phyloP scores from a whole-genome alignment of 2,888 invertebrate genomes.

The Mechanitis messenoides region DNA sequence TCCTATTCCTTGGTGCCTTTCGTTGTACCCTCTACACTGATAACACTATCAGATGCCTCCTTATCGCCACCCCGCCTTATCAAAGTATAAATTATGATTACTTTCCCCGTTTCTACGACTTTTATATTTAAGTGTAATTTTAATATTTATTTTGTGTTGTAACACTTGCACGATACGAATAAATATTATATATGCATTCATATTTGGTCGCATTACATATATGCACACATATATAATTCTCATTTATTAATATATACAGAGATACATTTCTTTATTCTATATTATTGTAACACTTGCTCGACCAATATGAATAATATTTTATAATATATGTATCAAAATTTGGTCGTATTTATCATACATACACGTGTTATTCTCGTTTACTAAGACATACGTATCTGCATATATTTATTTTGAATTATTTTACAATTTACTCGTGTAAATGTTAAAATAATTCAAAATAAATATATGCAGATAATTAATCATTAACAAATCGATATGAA shows the following conservation, averaged over 20 bases:
- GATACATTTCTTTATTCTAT: neutral
- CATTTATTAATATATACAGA: constrained; percentile 4
- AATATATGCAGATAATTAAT: no score
- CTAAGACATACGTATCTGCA: no score
- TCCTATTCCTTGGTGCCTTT: constrained; percentile 34
- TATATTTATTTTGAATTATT: no score
- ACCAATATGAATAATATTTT: no score
- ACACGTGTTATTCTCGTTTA: no score
- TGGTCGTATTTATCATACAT: no score
- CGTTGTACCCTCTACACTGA: constrained; percentile 39
- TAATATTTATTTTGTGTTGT: constrained; percentile 12
- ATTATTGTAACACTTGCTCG: no score
- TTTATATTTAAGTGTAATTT: constrained; percentile 24
- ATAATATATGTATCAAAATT: no score
- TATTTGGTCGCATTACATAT: neutral
- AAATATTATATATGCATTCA: neutral
- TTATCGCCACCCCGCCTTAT: constrained; percentile 45
- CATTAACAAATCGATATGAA: no score
- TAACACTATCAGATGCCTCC: constrained; percentile 60
- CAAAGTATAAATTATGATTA: constrained; percentile 52
- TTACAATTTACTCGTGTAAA: no score
- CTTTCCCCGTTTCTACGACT: constrained; percentile 33
- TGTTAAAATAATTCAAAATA: no score
- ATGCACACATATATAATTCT: neutral
- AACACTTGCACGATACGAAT: neutral